Percentiles rank a stretch among this genome's conserved stretches.
These are phyloP conservation scores for Pammene fasciana DNA, from an alignment of 2,888 invertebrate genomes.

Conservation along the genomic window DNA sequence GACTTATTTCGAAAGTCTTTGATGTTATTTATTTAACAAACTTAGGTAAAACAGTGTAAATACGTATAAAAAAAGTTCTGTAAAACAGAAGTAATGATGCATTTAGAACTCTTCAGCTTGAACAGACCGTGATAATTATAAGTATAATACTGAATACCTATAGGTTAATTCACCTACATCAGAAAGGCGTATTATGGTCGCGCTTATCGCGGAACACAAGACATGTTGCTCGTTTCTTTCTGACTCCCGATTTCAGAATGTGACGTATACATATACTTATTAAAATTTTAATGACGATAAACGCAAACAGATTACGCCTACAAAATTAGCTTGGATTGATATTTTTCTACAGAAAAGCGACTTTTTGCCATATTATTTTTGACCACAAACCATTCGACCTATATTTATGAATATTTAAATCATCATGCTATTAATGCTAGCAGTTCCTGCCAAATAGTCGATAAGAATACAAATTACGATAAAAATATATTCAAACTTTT, in stretches of 20 bases:
- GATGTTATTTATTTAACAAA: no score
- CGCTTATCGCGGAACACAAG: not conserved
- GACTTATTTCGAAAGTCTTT: no score
- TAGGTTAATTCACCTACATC: slow-evolving; percentile 10
- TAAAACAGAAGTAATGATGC: no score
- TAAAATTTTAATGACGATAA: not conserved
- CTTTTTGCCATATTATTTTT: slow-evolving; percentile 33
- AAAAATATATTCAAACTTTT: slow-evolving; percentile 1
- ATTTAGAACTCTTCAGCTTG: slow-evolving; percentile 4
- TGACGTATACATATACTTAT: not conserved
- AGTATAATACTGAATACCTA: slow-evolving; percentile 6
- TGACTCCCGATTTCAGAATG: not conserved
- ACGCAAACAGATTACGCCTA: not conserved
- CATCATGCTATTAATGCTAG: slow-evolving; percentile 20
- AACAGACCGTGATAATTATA: slow-evolving; percentile 1
- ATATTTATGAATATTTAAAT: slow-evolving; percentile 21
- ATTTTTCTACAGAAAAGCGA: slow-evolving; percentile 40
- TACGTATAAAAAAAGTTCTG: no score
- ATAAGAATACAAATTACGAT: slow-evolving; percentile 29
- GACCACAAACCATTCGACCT: slow-evolving; percentile 33
- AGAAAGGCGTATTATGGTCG: not conserved
- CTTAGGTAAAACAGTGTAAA: no score
- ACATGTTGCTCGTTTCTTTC: not conserved
- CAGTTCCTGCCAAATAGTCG: slow-evolving; percentile 39
- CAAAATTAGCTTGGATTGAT: slow-evolving; percentile 36